Evolutionary conservation across 2,113 vertebrate genomes (phyloP).

Genomic region (Chionomys nivalis): DNA sequence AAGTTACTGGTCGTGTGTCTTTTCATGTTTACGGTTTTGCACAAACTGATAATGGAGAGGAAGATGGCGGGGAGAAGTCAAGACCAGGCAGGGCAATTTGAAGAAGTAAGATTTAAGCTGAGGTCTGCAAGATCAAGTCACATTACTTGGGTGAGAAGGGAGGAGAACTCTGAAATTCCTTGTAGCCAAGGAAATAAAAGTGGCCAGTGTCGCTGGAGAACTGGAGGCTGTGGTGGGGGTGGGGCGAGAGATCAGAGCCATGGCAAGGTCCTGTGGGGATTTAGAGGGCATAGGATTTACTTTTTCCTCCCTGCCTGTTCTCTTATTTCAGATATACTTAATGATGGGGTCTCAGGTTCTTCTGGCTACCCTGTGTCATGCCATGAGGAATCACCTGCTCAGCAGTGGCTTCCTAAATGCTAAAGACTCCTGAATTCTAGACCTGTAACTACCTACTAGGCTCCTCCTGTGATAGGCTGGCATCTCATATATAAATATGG

Average conservation of each 20-base stretch:
- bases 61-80: neutral
- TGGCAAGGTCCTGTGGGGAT: neutral
- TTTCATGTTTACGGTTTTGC: neutral
- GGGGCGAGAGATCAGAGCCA: neutral
- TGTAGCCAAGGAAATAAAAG: slow-evolving; percentile 17
- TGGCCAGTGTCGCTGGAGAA: neutral
- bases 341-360: neutral
- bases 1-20: neutral
- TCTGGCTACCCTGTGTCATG: neutral
- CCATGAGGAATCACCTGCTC: neutral
- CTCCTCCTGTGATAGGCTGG: neutral
- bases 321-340: neutral
- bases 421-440: neutral
- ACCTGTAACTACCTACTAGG: neutral
- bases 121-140: slow-evolving; percentile 35
- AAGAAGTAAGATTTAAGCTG: slow-evolving; percentile 59
- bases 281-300: neutral
- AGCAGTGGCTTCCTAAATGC: neutral
- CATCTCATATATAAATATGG: neutral
- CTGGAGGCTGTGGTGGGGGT: neutral
- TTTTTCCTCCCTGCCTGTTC: neutral
- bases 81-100: slow-evolving; percentile 10
- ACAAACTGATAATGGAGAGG: neutral
- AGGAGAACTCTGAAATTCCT: neutral
- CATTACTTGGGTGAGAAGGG: slow-evolving; percentile 16